Evolutionary conservation across 2,797 vertebrate species (phyloP).

Genomic region (Clarias pachynema): DNA sequence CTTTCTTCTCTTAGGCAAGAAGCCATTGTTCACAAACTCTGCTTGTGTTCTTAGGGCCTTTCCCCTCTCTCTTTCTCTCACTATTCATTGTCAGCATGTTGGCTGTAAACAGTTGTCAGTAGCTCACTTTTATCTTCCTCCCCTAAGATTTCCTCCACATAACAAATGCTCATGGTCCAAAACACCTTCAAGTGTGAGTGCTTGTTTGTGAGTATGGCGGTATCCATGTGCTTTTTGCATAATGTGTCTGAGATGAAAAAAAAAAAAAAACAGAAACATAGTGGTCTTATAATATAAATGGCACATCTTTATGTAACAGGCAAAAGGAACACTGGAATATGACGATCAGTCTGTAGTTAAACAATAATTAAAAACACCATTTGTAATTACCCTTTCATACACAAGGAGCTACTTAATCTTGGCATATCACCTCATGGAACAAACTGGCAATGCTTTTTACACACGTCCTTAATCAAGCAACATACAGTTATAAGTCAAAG

Average conservation of each 20-base stretch:
- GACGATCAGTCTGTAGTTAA: background rate
- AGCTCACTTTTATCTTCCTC: slow-evolving; percentile 75
- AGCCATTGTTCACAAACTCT: slow-evolving; percentile 61
- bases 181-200: slow-evolving; percentile 49
- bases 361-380: background rate
- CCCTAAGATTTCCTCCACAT: slow-evolving; percentile 63
- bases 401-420: background rate
- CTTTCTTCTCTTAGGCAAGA: slow-evolving; percentile 46
- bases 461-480: background rate
- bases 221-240: background rate
- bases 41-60: slow-evolving; percentile 63
- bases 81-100: slow-evolving; percentile 69
- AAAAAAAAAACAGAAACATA: background rate
- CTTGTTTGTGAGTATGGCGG: slow-evolving; percentile 24
- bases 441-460: background rate
- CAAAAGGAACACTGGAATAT: background rate
- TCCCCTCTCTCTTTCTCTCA: slow-evolving; percentile 64
- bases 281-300: background rate
- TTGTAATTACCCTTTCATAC: background rate
- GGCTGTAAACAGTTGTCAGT: slow-evolving; percentile 72
- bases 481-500: slow-evolving; percentile 4
- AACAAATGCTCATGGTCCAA: slow-evolving; percentile 58
- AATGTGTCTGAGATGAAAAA: background rate
- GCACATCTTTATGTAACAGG: background rate
- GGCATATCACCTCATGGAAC: background rate